Evolutionary conservation across 2,888 invertebrate genomes (phyloP), one percentile per base, ranked within the genome.

Genomic region (Graphium colonna): DNA sequence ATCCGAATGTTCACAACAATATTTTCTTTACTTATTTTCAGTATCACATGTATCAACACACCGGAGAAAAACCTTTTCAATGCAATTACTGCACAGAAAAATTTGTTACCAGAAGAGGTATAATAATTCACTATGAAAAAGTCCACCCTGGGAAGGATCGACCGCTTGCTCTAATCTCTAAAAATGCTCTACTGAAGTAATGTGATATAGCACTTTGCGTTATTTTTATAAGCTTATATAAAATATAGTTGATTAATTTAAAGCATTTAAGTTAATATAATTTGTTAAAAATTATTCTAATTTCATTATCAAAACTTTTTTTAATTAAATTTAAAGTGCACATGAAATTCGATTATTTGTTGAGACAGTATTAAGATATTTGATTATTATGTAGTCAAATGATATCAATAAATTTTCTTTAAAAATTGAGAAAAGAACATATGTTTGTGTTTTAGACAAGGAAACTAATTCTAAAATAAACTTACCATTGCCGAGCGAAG

Each of bases 31-130:
- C 26, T 17, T 45, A 51, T 50, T 82, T 82, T 55, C 75, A 87
- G 86, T 86, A 82, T 60, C 87, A 87, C 62, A 83, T 84, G 81
- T 86, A 75, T 60, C 80, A 84, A 63, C 97, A 97, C 71, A 97
- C 97, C 0, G 97, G 97, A 44, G 95, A 96, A 75, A 97, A 97
- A 76, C 97, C 97, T 21, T 97, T 96, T 78, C 95, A 96, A 78
- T 97, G 97, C 79, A 94, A 95, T 36, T 95, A 95, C 75, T 87
- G 87, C 55, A 38, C 72, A 15, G 79, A 77, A 41, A 76, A 75
- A 51, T 87, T 82, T 61, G 76, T 86, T 2, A 84, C 85, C 0
- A 70, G 78, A 60, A 73, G 70, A 65, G 85, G 84, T n/a, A 63
- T 85, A 17, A 59, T 73, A 1, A 58, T 80, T n/a, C 87, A 87